Conservation (phyloP, 2,113 vertebrate genomes). For the Phyllostomus discolor region DNA sequence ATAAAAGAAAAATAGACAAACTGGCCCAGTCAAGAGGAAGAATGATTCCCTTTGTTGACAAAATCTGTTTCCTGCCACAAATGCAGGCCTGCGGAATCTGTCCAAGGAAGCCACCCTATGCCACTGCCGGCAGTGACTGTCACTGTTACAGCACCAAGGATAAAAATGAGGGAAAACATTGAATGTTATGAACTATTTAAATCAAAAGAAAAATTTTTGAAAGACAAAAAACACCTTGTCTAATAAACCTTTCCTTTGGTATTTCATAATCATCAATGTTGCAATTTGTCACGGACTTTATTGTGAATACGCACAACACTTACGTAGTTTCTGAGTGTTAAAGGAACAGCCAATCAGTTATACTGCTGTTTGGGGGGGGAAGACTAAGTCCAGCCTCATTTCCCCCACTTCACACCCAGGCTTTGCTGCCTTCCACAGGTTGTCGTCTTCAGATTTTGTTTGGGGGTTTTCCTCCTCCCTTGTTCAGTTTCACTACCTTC, state of each 20-base stretch:
- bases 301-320: neutral
- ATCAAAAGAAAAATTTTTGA: conserved; percentile 8
- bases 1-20: conserved; percentile 20
- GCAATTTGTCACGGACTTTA: neutral
- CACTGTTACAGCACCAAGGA: neutral
- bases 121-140: neutral
- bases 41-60: conserved; percentile 44
- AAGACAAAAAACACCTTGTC: conserved; percentile 28
- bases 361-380: neutral
- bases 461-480: neutral
- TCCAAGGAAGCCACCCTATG: neutral
- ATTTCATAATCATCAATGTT: conserved; percentile 6
- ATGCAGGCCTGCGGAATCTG: neutral
- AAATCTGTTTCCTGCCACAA: conserved; percentile 29
- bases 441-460: neutral
- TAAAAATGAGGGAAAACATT: conserved; percentile 21
- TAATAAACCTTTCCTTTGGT: conserved; percentile 20
- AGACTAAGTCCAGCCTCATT: neutral
- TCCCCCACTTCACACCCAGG: neutral
- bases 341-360: neutral
- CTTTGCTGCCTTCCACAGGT: neutral
- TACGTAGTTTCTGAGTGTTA: neutral
- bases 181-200: conserved; percentile 19
- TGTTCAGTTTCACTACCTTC: conserved; percentile 25
- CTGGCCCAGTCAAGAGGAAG: conserved; percentile 26